Base-by-base conservation (phyloP, 2,888 invertebrate species). In the Leucophenga montana region DNA sequence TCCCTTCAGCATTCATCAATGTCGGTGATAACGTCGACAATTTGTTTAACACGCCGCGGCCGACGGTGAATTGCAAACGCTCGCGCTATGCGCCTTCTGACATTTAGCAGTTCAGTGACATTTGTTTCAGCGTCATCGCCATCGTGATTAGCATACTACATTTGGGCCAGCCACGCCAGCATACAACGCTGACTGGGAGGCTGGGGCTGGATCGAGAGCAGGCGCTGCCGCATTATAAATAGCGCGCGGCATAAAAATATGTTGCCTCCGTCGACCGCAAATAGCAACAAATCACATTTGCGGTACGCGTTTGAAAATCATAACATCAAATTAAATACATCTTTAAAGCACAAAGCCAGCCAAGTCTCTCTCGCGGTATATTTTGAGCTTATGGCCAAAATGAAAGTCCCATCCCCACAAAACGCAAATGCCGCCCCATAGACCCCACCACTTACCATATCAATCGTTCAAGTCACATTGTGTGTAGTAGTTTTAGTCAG, bases 341-440 rank as follows among this genome's bases (percentile, higher is more conserved):
- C 20, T 66, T 66, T 50, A 54, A 16, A 56, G 39, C 39, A 39
- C 39, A 39, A 39, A 39, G 39, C 8, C 39, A 39, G 11, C 27
- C 18, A 22, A n/a, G 9, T 31, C 27, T 31, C 59, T 59, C 31
- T 59, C 5, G 13, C 33, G 33, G 59, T 33, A 31, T 59, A 31
- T 59, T 61, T 31, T 18, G 20, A 31, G 83, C 81, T 83, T 83
- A 81, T 83, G 82, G 82, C 84, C 82, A 81, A 82, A 82, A 82
- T 84, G 82, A 82, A 82, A 82, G 82, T 82, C 81, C 77, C 81
- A 56, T 81, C 54, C 18, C 18, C 18, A 54, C 22, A 22, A 18
- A 54, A 54, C 16, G 53, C 18, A 53, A 53, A 53, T 22, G 54
- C 54, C 11, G 22, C 22, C 9, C 9, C 20, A 54, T 39, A 39